A percentile compares a stretch with the other conserved stretches of the same genome.
Evolutionary conservation across 2,797 vertebrate genomes (phyloP).

Genomic region (Molossus alvarezi): DNA sequence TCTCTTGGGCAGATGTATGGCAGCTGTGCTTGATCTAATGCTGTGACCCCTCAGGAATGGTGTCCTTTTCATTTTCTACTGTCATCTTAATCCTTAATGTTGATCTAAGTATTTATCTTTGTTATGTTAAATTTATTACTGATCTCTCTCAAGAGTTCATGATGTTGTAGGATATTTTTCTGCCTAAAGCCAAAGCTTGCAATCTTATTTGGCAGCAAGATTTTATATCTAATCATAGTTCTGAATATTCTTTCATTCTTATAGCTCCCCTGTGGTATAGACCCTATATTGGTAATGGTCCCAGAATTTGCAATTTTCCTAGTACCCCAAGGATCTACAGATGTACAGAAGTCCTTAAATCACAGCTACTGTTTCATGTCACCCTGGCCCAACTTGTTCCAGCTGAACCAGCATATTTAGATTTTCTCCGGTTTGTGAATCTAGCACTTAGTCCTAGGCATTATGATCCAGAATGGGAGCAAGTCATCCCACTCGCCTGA

Average conservation of each 20-base stretch:
- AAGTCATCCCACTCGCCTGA: background rate
- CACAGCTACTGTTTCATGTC: background rate
- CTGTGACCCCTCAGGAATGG: background rate
- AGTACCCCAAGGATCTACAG: background rate
- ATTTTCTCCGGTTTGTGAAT: constrained; percentile 17
- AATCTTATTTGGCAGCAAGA: background rate
- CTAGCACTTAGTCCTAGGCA: background rate
- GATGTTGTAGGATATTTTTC: background rate
- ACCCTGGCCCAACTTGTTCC: background rate
- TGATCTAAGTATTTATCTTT: background rate
- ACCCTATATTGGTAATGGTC: background rate
- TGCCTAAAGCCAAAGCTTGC: background rate
- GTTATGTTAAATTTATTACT: background rate
- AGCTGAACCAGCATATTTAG: background rate
- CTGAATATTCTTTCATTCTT: background rate
- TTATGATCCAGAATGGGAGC: background rate
- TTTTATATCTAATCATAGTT: background rate
- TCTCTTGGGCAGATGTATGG: fast-evolving
- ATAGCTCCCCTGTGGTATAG: background rate
- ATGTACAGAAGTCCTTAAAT: background rate
- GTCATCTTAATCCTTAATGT: background rate
- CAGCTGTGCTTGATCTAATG: background rate
- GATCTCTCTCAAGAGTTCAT: background rate
- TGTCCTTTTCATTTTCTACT: background rate
- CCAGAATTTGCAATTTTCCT: background rate